Evolutionary conservation across 2,888 invertebrate species (phyloP), one percentile per base, ranked within the genome.

Genomic region (Euproctis similis): DNA sequence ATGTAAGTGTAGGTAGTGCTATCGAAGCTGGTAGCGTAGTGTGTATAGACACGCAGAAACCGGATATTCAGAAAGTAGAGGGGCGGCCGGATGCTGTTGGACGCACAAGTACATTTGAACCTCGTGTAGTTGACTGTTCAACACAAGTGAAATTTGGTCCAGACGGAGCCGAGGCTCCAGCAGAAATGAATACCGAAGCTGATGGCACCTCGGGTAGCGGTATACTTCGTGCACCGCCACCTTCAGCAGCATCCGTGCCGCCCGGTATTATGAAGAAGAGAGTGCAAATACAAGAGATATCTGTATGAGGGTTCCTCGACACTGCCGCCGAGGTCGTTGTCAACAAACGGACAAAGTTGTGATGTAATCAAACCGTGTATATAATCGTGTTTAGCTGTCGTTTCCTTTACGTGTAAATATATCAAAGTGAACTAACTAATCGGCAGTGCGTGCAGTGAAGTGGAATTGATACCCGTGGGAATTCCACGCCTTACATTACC

Each of bases 261-360:
- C 91, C 92, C 5, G 90, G 92, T 32, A 90, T 91, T 42, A 90
- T 90, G 86, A 95, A 95, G 78, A 95, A 95, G 77, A 89, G 95
- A 72, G 95, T 95, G 57, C 95, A 95, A 84, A 95, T 95, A 70
- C 94, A 94, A 76, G 95, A 95, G 76, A 95, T 95, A 84, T 94
- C 94, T 38, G 95, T 95, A 84, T 95, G 88, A 90, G 84, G 70
- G 61, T 81, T 74, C 47, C 68, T 77, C 35, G 72, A 75, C 53
- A 59, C 67, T 54, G 51, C 66, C 54, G 67, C 67, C 30, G 80
- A 76, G 58, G 64, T 82, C 34, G 77, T 84, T 42, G 70, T 81
- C 39, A 82, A 80, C 36, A 73, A 80, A 62, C 61, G 80, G 61
- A 84, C 81, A 54, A 72, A 81, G 47, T 74, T 82, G 33, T 39